A percentile compares a stretch with the other conserved stretches of the same genome.
These are phyloP conservation scores for Sanderia malayensis DNA, from an alignment of 30 jellyfish, hydroid and myxozoan species.

Conservation along the genomic window DNA sequence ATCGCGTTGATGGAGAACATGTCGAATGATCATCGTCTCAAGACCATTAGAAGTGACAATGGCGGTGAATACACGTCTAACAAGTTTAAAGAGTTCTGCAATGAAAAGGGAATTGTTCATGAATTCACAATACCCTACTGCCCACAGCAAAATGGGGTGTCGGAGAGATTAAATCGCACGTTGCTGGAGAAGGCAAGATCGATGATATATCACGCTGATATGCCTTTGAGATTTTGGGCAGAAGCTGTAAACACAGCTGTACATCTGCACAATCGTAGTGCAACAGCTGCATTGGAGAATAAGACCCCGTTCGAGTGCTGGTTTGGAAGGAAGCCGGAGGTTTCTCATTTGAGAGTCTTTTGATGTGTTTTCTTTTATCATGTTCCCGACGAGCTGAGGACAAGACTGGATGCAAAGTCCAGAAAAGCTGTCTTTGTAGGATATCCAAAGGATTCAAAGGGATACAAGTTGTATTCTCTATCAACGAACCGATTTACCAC, in stretches of 20 bases:
- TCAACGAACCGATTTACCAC: too few relatives aligned
- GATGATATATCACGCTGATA: too few relatives aligned
- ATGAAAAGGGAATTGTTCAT: conserved; percentile 43
- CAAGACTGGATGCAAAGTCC: conserved; percentile 51
- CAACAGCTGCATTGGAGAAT: too few relatives aligned
- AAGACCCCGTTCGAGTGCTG: too few relatives aligned
- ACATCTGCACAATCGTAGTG: conserved; percentile 44
- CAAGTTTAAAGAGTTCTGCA: too few relatives aligned
- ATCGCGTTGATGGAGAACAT: conserved; percentile 41
- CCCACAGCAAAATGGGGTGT: conserved; percentile 46
- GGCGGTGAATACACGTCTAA: too few relatives aligned
- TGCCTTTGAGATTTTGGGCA: too few relatives aligned
- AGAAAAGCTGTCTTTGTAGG: conserved; percentile 34
- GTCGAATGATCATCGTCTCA: conserved; percentile 17
- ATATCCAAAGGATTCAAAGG: conserved; percentile 23
- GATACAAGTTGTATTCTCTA: conserved; percentile 13
- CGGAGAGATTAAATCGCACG: conserved; percentile 39
- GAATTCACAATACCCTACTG: conserved; percentile 26
- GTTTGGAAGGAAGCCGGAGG: too few relatives aligned
- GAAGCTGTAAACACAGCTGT: conserved; percentile 62
- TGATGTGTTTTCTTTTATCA: conserved; percentile 50
- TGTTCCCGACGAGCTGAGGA: conserved; percentile 48
- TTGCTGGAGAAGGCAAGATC: conserved; percentile 17
- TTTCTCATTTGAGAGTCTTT: conserved; percentile 44
- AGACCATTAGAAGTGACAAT: conserved; percentile 30